Conservation (phyloP, 2,113 vertebrate genomes). For the Lynx canadensis region DNA sequence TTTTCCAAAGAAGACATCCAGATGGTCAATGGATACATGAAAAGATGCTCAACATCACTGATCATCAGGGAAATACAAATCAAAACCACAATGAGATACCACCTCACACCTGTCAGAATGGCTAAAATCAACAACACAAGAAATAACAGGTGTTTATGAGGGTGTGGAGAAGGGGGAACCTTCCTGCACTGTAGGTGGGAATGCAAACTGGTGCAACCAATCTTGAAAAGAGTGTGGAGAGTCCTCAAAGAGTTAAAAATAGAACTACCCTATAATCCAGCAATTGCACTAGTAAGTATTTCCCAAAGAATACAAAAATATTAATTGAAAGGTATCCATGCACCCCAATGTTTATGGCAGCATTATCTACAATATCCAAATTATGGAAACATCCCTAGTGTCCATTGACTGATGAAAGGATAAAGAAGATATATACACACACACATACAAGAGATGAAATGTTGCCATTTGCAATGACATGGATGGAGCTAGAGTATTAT, state of each 20-base stretch:
- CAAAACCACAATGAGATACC: neutral
- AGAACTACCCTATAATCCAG: neutral
- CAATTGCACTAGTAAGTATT: neutral
- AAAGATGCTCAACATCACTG: neutral
- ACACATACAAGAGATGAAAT: neutral
- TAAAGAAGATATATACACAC: neutral
- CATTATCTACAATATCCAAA: neutral
- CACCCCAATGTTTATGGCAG: neutral
- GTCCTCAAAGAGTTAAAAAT: neutral
- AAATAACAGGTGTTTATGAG: neutral
- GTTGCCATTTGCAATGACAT: neutral
- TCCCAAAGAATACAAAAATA: neutral
- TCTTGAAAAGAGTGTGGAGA: neutral
- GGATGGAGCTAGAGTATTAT: neutral
- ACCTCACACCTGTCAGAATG: neutral
- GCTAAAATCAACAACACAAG: neutral
- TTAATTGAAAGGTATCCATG: neutral
- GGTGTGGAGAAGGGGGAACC: neutral
- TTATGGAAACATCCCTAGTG: neutral
- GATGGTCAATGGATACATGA: neutral
- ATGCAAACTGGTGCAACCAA: neutral
- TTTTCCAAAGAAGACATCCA: neutral
- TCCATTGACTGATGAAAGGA: neutral
- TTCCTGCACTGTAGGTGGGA: neutral
- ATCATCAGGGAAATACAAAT: neutral